These are phyloP conservation scores for Rhea americana DNA, from an alignment of 2,113 vertebrate species.

Conservation along the genomic window DNA sequence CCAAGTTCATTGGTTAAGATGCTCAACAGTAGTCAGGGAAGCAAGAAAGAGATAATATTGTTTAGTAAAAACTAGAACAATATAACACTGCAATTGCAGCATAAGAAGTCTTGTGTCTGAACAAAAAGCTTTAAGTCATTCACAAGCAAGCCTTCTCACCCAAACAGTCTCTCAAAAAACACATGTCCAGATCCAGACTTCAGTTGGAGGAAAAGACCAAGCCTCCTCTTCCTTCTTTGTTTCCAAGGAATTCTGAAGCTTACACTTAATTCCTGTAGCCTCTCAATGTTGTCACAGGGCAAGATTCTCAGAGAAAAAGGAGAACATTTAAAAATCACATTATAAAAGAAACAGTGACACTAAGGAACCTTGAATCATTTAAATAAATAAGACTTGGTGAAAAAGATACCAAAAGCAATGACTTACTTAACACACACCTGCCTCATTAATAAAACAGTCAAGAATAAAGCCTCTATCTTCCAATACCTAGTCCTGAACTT, in stretches of 20 bases:
- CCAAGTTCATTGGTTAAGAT: not conserved
- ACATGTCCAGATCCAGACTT: fast-evolving
- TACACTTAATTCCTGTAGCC: not conserved
- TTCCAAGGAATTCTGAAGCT: not conserved
- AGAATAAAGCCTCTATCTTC: not conserved
- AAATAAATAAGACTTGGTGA: not conserved
- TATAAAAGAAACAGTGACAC: not conserved
- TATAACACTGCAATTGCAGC: not conserved
- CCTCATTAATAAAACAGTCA: not conserved
- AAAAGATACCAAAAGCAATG: not conserved
- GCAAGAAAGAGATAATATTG: not conserved
- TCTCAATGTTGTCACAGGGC: not conserved
- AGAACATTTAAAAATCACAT: not conserved
- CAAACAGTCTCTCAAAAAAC: not conserved
- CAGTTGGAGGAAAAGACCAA: not conserved
- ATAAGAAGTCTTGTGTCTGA: not conserved
- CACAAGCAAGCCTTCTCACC: not conserved
- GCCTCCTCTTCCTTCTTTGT: not conserved
- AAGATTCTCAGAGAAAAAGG: not conserved
- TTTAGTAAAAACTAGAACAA: not conserved
- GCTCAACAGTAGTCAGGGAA: not conserved
- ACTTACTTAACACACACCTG: not conserved
- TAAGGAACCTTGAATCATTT: not conserved
- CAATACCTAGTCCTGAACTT: not conserved
- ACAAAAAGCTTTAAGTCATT: not conserved